Evolutionary conservation across 2,797 vertebrate species (phyloP).

Genomic region (Phalanger gymnotis): DNA sequence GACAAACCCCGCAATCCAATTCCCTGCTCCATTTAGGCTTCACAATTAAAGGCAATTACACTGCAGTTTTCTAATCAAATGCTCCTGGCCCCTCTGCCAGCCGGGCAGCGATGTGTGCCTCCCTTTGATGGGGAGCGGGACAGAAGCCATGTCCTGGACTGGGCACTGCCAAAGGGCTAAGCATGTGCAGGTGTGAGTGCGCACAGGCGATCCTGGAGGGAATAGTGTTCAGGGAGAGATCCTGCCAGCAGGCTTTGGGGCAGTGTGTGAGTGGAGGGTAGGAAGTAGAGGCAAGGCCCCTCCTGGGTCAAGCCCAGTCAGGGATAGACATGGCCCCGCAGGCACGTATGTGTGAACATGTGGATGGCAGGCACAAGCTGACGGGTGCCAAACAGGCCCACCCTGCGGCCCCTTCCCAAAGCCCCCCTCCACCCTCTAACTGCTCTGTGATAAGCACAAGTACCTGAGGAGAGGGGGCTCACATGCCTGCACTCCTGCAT

Average conservation of each 20-base stretch:
- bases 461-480: neutral
- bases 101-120: slow-evolving; percentile 69
- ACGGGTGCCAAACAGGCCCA: neutral
- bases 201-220: neutral
- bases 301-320: neutral
- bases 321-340: neutral
- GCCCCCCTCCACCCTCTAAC: too few species aligned
- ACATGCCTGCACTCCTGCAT: neutral
- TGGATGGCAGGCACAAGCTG: neutral
- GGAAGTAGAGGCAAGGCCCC: neutral
- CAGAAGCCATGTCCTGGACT: slow-evolving; percentile 40
- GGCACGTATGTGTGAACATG: rapidly evolving
- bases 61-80: slow-evolving; percentile 76
- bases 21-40: slow-evolving; percentile 75
- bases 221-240: neutral
- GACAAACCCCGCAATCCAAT: slow-evolving; percentile 65
- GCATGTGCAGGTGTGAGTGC: neutral
- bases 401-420: neutral
- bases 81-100: slow-evolving; percentile 73
- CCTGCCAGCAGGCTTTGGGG: neutral
- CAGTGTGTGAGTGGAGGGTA: neutral
- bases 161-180: neutral
- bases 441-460: neutral
- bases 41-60: slow-evolving; percentile 79
- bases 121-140: slow-evolving; percentile 30